Percentiles rank a stretch among this genome's conserved stretches.
These are phyloP conservation scores for Ostrea edulis DNA, from an alignment of 1,140 invertebrate genomes.

Conservation along the genomic window DNA sequence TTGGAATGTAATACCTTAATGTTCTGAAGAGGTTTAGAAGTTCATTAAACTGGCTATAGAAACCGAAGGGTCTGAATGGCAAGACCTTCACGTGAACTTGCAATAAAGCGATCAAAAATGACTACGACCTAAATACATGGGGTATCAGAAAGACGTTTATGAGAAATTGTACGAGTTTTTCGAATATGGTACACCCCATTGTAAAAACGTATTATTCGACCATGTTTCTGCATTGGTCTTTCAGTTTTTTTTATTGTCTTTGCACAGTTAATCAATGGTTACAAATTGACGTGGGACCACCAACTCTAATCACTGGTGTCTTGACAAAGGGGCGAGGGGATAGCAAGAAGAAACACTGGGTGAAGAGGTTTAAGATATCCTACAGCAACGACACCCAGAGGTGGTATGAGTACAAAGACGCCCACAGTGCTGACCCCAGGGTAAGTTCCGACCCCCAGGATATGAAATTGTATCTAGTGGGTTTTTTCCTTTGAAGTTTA, in stretches of 20 bases:
- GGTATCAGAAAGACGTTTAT: neutral
- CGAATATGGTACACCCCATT: neutral
- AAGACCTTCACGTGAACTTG: constrained; percentile 27
- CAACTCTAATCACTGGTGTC: constrained; percentile 82
- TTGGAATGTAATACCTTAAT: constrained; percentile 31
- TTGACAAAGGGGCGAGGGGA: constrained; percentile 83
- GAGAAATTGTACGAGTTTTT: neutral
- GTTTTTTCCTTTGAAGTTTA: neutral
- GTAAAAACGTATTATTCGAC: neutral
- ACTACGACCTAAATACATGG: neutral
- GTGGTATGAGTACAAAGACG: constrained; percentile 84
- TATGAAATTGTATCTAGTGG: neutral
- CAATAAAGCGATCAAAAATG: neutral
- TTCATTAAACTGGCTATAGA: constrained; percentile 29
- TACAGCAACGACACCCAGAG: constrained; percentile 82
- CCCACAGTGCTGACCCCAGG: constrained; percentile 82
- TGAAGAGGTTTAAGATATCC: constrained; percentile 82
- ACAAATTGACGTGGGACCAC: constrained; percentile 83
- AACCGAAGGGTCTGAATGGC: neutral
- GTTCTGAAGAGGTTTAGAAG: constrained; percentile 19
- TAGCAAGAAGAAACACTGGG: constrained; percentile 81
- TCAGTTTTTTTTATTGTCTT: neutral
- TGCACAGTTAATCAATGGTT: constrained; percentile 82
- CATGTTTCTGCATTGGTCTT: neutral
- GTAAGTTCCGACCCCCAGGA: constrained; percentile 69